Base-by-base conservation (phyloP, 2,113 vertebrate genomes). In the Oenanthe melanoleuca region DNA sequence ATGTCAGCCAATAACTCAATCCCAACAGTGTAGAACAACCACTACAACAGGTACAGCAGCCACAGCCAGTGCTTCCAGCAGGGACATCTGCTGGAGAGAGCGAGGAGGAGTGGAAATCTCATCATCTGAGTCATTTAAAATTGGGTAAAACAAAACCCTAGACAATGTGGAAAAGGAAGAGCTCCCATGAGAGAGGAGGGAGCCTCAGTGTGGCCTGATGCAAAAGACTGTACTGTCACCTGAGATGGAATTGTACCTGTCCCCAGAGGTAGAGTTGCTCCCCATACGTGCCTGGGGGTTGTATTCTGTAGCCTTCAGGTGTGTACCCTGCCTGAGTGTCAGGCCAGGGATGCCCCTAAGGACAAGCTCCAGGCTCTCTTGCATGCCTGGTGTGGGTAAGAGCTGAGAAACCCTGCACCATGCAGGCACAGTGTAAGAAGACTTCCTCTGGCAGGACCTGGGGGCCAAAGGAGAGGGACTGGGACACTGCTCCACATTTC, bases 81-180 rank as follows among this genome's bases (percentile, higher is more conserved):
- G 73, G 92, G 86, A 84, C 2, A 5, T 89, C 80, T 79, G 61
- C 65, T 84, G 81, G 80, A 78, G 44, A 74, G 57, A 81, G 31
- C 1, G 4, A 66, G 34, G 25, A 82, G 18, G 33, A 44, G 52
- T 80, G 80, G 61, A 87, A 93, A 89, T 81, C 75, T 65, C 73
- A 85, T 79, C 20, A 67, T 50, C 12, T 52, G 28, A 72, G 28
- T 61, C 28, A 12, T 33, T 40, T 80, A 37, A 85, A 78, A 88
- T 17, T 15, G 14, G 28, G 88, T 34, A 31, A 88, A 84, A 42
- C 13, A 37, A 85, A 94, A 19, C 21, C 17, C 69, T 38, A 55
- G 60, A 53, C 64, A 80, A 60, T 6, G 31, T 26, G 28, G n/a
- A 47, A 50, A 60, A 71, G 28, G 23, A 82, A 75, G 26, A n/a